A percentile compares a stretch with the other conserved stretches of the same genome.
Evolutionary conservation across 1,140 invertebrate genomes (phyloP).

Genomic region (Rhizoglyphus robini): DNA sequence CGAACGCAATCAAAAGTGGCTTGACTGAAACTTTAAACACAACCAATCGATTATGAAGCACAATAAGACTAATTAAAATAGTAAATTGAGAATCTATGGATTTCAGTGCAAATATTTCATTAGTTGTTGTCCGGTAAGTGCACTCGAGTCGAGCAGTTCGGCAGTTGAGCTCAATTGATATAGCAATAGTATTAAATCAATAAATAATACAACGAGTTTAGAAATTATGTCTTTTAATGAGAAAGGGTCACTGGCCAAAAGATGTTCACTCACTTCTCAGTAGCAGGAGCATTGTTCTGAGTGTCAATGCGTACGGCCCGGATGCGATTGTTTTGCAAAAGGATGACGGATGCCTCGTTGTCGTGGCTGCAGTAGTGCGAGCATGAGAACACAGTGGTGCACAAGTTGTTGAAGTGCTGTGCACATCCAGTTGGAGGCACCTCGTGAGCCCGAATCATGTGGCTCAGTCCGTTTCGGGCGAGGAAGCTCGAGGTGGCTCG

Average conservation of each 20-base stretch:
- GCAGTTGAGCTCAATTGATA: no score
- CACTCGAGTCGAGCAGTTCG: no score
- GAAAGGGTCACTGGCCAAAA: no score
- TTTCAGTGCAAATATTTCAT: background rate
- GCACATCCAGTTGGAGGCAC: conserved; percentile 35
- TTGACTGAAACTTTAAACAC: background rate
- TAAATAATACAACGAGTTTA: no score
- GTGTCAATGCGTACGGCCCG: conserved; percentile 45
- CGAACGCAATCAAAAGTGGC: background rate
- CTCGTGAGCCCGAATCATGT: conserved; percentile 57
- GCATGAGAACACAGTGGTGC: conserved; percentile 52
- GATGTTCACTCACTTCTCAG: background rate
- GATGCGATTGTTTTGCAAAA: conserved; percentile 42
- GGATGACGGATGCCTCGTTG: conserved; percentile 50
- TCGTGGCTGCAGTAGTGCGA: conserved; percentile 48
- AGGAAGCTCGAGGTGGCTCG: conserved; percentile 52
- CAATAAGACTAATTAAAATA: no score
- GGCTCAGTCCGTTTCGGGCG: conserved; percentile 45
- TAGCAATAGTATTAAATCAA: no score
- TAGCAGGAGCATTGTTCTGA: background rate
- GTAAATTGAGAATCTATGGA: no score
- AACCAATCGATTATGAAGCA: no score
- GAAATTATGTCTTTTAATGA: no score
- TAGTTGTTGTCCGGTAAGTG: background rate
- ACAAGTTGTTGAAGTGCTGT: conserved; percentile 43